These are phyloP conservation scores for Eutrigla gurnardus DNA, from an alignment of 2,797 vertebrate species.

Conservation along the genomic window DNA sequence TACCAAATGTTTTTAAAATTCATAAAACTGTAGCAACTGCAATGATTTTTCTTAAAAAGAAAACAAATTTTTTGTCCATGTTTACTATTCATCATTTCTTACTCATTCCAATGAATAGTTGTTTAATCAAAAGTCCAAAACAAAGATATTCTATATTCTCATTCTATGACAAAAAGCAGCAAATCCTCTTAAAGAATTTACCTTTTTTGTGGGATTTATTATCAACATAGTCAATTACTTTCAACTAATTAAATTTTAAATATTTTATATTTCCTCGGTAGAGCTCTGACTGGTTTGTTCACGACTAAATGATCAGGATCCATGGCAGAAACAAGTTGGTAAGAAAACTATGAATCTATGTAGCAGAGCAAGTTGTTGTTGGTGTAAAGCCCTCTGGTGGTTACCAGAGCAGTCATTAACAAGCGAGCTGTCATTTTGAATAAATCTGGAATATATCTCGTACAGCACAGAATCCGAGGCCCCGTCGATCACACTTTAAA, in stretches of 20 bases:
- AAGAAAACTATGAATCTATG: neutral
- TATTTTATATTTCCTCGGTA: neutral
- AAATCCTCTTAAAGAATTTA: neutral
- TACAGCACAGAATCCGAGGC: conserved; percentile 21
- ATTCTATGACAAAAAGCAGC: neutral
- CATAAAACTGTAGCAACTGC: neutral
- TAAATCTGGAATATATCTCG: conserved; percentile 11
- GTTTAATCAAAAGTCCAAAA: neutral
- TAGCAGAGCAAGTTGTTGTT: neutral
- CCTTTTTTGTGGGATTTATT: too few species aligned
- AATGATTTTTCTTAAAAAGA: neutral
- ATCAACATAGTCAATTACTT: too few species aligned
- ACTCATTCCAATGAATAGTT: neutral
- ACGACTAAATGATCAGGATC: too few species aligned
- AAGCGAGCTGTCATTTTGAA: conserved; percentile 23
- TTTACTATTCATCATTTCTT: neutral
- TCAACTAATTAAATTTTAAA: neutral
- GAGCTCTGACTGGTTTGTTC: neutral
- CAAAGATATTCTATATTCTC: neutral
- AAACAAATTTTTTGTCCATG: too few species aligned
- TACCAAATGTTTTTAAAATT: neutral
- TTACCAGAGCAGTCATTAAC: conserved; percentile 11
- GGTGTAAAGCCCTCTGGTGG: conserved; percentile 27
- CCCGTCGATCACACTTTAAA: conserved; percentile 25
- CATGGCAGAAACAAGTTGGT: neutral